Percentiles rank a stretch among this genome's conserved stretches.
Conservation (phyloP, 2,888 invertebrate genomes). For the Leptarthrus brevirostris region DNA sequence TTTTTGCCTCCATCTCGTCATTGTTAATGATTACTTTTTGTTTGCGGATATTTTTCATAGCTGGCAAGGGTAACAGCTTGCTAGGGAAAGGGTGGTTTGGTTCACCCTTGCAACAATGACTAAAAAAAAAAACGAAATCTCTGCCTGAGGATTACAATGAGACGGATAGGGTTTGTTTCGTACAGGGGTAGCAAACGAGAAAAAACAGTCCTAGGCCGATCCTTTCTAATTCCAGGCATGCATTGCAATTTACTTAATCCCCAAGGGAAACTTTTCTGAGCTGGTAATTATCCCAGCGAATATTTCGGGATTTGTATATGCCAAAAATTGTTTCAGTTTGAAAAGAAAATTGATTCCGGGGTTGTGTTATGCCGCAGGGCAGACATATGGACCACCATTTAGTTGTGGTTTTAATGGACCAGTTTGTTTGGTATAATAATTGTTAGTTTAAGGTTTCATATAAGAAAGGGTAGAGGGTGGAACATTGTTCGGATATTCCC, state of each 20-base stretch:
- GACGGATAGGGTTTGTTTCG: slow-evolving; percentile 1
- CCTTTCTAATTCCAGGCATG: slow-evolving; percentile 30
- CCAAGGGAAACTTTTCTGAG: slow-evolving; percentile 3
- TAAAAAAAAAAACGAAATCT: background rate
- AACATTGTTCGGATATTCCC: too few species aligned
- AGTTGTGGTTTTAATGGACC: background rate
- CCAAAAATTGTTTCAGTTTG: background rate
- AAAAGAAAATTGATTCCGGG: background rate
- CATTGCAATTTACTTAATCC: slow-evolving; percentile 37
- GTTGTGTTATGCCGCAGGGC: background rate
- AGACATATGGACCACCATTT: background rate
- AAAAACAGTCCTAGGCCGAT: slow-evolving; percentile 1
- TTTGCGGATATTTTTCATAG: slow-evolving; percentile 28
- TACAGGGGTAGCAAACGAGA: background rate
- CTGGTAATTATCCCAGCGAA: background rate
- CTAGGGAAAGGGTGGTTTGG: slow-evolving; percentile 14
- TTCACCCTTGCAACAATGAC: background rate
- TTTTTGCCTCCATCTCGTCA: background rate
- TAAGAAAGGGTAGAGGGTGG: too few species aligned
- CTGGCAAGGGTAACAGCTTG: background rate
- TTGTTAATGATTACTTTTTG: slow-evolving; percentile 35
- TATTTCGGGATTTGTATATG: background rate
- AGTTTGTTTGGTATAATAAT: background rate
- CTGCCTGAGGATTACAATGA: slow-evolving; percentile 6
- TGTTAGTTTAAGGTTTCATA: too few species aligned